Evolutionary conservation across 2,888 invertebrate genomes (phyloP).

Genomic region (Drosophila limbata): DNA sequence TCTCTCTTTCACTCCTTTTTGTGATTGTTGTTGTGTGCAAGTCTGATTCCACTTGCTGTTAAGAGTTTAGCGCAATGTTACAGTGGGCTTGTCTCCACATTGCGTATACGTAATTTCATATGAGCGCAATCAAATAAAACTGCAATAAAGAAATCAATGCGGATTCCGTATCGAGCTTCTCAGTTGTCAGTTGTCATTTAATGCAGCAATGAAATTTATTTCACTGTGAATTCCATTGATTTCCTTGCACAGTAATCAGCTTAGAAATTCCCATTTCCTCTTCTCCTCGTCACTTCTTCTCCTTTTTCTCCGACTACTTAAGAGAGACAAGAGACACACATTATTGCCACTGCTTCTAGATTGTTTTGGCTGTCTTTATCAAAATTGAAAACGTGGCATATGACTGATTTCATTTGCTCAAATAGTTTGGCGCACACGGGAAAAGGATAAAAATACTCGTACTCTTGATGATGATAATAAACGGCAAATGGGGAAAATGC

Average conservation of each 20-base stretch:
- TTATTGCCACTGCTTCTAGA: slow-evolving; percentile 28
- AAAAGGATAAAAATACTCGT: slow-evolving; percentile 16
- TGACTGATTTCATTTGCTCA: slow-evolving; percentile 73
- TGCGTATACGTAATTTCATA: slow-evolving; percentile 79
- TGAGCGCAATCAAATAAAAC: slow-evolving; percentile 77
- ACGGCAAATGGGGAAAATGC: slow-evolving; percentile 54
- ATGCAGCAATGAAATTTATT: slow-evolving; percentile 60
- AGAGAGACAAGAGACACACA: slow-evolving; percentile 30
- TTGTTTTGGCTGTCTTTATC: slow-evolving; percentile 57
- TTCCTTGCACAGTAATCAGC: slow-evolving; percentile 69
- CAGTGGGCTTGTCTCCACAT: slow-evolving; percentile 62
- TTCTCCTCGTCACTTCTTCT: not conserved
- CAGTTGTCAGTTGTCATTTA: slow-evolving; percentile 37
- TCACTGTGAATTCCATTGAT: slow-evolving; percentile 67
- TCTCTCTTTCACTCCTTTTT: not conserved
- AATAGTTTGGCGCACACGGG: slow-evolving; percentile 52
- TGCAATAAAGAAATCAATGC: slow-evolving; percentile 81
- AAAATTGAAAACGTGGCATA: slow-evolving; percentile 73
- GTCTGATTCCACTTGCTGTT: slow-evolving; percentile 64
- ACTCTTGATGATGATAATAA: slow-evolving; percentile 22
- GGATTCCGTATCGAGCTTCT: slow-evolving; percentile 40
- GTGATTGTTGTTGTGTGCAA: slow-evolving; percentile 18
- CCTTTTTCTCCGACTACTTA: slow-evolving; percentile 12
- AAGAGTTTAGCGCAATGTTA: slow-evolving; percentile 63
- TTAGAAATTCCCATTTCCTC: slow-evolving; percentile 41